Conservation (phyloP, 1,140 invertebrate genomes). For the Penaeus indicus region DNA sequence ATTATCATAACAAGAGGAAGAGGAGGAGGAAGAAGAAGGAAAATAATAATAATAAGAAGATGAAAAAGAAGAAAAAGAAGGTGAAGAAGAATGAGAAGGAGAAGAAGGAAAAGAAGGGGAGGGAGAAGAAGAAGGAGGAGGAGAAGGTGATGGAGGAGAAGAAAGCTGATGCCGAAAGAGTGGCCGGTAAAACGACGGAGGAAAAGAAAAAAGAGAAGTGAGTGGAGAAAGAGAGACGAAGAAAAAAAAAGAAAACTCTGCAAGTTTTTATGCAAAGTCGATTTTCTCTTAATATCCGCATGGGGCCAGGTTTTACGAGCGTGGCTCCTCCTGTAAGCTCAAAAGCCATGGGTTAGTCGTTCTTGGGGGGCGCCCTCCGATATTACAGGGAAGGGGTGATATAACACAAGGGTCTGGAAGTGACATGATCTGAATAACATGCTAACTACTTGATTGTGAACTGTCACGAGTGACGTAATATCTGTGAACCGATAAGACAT, state of each 20-base stretch:
- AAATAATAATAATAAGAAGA: background rate
- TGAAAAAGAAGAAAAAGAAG: background rate
- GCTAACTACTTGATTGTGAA: too few species aligned
- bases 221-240: background rate
- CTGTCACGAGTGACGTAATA: too few species aligned
- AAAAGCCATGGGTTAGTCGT: too few species aligned
- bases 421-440: too few species aligned
- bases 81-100: background rate
- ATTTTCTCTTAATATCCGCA: too few species aligned
- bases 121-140: background rate
- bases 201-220: background rate
- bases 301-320: too few species aligned
- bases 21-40: background rate
- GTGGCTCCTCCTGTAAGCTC: too few species aligned
- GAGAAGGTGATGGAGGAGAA: too few species aligned
- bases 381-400: too few species aligned
- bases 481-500: too few species aligned
- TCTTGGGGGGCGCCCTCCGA: too few species aligned
- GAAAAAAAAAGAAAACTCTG: conserved; percentile 1
- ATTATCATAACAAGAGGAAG: background rate
- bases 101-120: background rate
- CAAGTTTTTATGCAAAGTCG: background rate
- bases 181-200: background rate
- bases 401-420: too few species aligned
- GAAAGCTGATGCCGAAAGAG: background rate